These are phyloP conservation scores for Plagodis dolabraria DNA, from an alignment of 2,888 invertebrate species.

Conservation along the genomic window DNA sequence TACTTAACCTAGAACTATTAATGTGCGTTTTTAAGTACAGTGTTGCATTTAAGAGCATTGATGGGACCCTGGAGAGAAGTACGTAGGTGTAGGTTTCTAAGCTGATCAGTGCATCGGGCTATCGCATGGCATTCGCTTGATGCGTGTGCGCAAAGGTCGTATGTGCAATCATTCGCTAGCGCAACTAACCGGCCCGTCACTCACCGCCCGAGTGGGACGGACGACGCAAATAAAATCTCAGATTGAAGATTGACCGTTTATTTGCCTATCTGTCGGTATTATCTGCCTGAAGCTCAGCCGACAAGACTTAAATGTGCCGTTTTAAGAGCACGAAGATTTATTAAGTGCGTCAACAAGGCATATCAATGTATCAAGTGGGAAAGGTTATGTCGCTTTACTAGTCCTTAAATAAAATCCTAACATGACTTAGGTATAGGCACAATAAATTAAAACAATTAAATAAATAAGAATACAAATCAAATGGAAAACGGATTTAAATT, in stretches of 20 bases:
- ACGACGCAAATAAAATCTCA: conserved; percentile 41
- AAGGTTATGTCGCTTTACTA: conserved; percentile 8
- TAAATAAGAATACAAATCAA: no score
- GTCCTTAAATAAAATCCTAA: no score
- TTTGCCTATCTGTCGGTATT: conserved; percentile 27
- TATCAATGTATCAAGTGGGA: conserved; percentile 11
- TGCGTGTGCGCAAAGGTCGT: conserved; percentile 65
- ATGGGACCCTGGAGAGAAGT: conserved; percentile 49
- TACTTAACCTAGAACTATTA: not conserved
- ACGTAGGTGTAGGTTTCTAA: conserved; percentile 51
- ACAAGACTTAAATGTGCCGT: conserved; percentile 10
- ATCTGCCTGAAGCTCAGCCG: conserved; percentile 17
- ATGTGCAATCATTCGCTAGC: conserved; percentile 51
- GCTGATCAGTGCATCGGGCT: conserved; percentile 65
- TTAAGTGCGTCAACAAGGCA: conserved; percentile 6
- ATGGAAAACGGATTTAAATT: no score
- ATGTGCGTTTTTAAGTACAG: not conserved
- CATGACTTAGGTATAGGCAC: no score
- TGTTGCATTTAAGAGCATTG: conserved; percentile 44
- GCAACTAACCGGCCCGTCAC: conserved; percentile 51
- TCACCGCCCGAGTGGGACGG: conserved; percentile 35
- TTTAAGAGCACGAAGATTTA: conserved; percentile 7
- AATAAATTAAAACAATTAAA: no score
- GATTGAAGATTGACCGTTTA: conserved; percentile 37
- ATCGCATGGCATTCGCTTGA: conserved; percentile 55